Percentiles rank a stretch among this genome's conserved stretches.
phyloP scores from a whole-genome alignment of 2,113 vertebrate species.

The Erythrolamprus reginae region DNA sequence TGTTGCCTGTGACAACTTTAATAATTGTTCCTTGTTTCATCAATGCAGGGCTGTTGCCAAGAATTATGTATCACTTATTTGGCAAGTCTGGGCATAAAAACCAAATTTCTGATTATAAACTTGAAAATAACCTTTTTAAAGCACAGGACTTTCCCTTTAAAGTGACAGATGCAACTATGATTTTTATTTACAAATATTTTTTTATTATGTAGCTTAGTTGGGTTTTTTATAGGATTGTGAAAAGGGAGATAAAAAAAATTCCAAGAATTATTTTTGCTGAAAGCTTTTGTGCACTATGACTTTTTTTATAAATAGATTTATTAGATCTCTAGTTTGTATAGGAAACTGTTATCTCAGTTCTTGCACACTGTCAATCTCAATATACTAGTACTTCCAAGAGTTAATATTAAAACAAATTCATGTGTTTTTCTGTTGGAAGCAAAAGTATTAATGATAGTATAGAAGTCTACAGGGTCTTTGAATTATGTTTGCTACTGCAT shows the following conservation, averaged over 20 bases:
- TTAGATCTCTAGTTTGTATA: neutral
- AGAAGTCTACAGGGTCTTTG: slow-evolving; percentile 22
- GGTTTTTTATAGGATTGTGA: neutral
- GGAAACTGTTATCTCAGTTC: neutral
- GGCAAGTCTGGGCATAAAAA: slow-evolving; percentile 5
- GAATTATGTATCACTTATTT: neutral
- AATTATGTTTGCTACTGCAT: slow-evolving; percentile 14
- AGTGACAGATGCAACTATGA: neutral
- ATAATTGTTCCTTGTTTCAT: neutral
- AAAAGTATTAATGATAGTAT: neutral
- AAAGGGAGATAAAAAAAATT: slow-evolving; percentile 24
- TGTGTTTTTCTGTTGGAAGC: neutral
- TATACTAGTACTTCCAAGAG: neutral
- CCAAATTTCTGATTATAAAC: neutral
- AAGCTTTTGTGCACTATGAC: neutral
- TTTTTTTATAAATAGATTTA: neutral
- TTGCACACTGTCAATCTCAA: neutral
- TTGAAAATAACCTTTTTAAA: neutral
- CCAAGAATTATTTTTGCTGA: neutral
- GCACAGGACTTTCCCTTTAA: neutral
- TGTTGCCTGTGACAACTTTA: slow-evolving; percentile 5
- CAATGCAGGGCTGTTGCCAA: neutral
- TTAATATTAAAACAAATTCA: neutral
- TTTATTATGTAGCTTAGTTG: neutral
- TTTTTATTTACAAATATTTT: neutral